Evolutionary conservation across 2,888 invertebrate species (phyloP), one percentile per base, ranked within the genome.

Genomic region (Cataglyphis albicans): DNA sequence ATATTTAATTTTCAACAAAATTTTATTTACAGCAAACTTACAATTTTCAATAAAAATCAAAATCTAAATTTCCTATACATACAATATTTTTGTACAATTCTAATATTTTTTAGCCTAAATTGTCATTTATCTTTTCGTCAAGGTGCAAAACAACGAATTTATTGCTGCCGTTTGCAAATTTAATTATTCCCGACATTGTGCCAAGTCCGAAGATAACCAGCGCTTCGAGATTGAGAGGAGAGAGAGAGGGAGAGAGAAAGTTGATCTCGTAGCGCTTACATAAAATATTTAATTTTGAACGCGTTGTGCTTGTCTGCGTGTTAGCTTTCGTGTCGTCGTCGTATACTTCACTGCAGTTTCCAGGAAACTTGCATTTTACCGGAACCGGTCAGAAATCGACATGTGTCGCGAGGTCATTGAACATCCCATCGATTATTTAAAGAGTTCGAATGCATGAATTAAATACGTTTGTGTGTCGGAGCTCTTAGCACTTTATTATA

Each of bases 381-480:
- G n/a, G 52, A 48, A 74, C 29, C 21, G 52, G 32, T 10, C 38
- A 29, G 3, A 15, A 35, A 61, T 63, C 52, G 76, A 81, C 63
- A 48, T 52, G 52, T 81, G 81, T 63, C 80, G 80, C 35, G n/a
- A 72, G n/a, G 25, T 61, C 15, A n/a, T 64, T 78, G 63, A 63
- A 78, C 41, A 18, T 2, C 3, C n/a, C 52, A 78, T 81, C 21
- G 38, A 81, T 61, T 81, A 78, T 81, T 81, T 76, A 81, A 81
- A 75, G 63, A 78, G 63, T 64, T 76, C n/a, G 48, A 76, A 29
- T 52, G 18, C 44, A 61, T 80, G 78, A 72, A 80, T 59, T 61
- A 72, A 80, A 76, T 70, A 70, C 29, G 29, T 15, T 15, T 21
- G 65, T 76, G 44, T 73, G 12, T 80, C 18, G 32, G 35, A 59